A percentile compares a stretch with the other conserved stretches of the same genome.
phyloP scores from a whole-genome alignment of 2,888 invertebrate genomes.

The Sarcophaga subvicina region DNA sequence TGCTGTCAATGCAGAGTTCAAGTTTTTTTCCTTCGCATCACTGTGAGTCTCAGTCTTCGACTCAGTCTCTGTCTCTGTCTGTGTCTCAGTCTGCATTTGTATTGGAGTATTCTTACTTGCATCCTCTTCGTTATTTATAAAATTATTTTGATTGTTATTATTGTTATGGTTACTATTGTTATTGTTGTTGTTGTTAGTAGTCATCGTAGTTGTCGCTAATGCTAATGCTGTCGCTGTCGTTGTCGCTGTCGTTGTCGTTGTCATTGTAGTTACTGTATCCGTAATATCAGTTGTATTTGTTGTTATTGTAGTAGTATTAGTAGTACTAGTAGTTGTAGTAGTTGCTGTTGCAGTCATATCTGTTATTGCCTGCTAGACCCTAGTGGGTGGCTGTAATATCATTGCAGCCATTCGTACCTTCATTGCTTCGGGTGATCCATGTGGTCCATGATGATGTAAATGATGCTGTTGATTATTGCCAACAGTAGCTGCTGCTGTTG shows the following conservation, averaged over 20 bases:
- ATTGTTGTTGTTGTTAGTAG: conserved; percentile 2
- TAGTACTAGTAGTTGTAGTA: conserved; percentile 71
- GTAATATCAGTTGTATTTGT: conserved; percentile 71
- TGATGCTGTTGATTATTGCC: conserved; percentile 76
- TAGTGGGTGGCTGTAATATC: conserved; percentile 94
- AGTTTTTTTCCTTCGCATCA: neutral
- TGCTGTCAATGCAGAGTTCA: neutral
- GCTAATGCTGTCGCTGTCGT: conserved; percentile 62
- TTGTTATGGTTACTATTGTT: conserved; percentile 62
- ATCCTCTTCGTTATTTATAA: neutral
- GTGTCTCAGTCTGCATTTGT: conserved; percentile 13
- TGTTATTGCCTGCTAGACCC: conserved; percentile 85
- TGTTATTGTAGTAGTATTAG: conserved; percentile 71
- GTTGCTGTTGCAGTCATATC: conserved; percentile 71
- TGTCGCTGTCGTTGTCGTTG: conserved; percentile 66
- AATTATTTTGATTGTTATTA: conserved; percentile 72
- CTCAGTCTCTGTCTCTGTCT: neutral
- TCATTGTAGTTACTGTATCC: conserved; percentile 70
- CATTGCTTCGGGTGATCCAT: conserved; percentile 89
- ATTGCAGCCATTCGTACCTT: conserved; percentile 95
- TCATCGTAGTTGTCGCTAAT: neutral
- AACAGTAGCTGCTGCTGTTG: conserved; percentile 76
- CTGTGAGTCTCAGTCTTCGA: conserved; percentile 10
- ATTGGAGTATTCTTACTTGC: neutral
- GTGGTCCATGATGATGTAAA: conserved; percentile 76